These are phyloP conservation scores for Aproaerema taeniolella DNA, from an alignment of 2,888 invertebrate species.

Conservation along the genomic window DNA sequence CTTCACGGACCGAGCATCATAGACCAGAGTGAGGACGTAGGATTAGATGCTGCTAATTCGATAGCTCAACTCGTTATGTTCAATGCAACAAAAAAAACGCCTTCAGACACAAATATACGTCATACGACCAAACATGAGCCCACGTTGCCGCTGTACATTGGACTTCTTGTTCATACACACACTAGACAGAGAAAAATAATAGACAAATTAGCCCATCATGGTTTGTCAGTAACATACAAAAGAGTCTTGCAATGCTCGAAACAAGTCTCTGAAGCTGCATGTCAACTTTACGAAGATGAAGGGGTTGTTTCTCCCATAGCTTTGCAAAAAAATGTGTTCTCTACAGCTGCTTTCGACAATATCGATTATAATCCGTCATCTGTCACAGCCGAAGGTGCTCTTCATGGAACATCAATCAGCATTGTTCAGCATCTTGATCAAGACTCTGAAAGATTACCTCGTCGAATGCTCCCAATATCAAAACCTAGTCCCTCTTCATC, in stretches of 20 bases:
- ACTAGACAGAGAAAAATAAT: background rate
- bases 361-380: slow-evolving; percentile 14
- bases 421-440: slow-evolving; percentile 13
- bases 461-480: background rate
- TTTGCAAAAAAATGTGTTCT: slow-evolving; percentile 10
- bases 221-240: background rate
- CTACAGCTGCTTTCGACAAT: slow-evolving; percentile 12
- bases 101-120: background rate
- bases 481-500: slow-evolving; percentile 8
- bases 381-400: slow-evolving; percentile 13
- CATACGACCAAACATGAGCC: background rate
- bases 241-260: background rate
- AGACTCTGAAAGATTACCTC: background rate
- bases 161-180: background rate
- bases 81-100: background rate
- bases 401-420: slow-evolving; percentile 14
- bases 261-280: slow-evolving; percentile 6
- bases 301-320: slow-evolving; percentile 13
- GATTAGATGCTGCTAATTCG: slow-evolving; percentile 12
- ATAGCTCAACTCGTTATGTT: background rate
- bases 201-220: background rate
- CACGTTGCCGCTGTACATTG: background rate
- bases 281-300: slow-evolving; percentile 13
- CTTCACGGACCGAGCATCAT: slow-evolving; percentile 12
- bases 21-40: background rate